Evolutionary conservation across 53 echinoderm and acorn worm species (phyloP).

Genomic region (Hippasteria phrygiana): DNA sequence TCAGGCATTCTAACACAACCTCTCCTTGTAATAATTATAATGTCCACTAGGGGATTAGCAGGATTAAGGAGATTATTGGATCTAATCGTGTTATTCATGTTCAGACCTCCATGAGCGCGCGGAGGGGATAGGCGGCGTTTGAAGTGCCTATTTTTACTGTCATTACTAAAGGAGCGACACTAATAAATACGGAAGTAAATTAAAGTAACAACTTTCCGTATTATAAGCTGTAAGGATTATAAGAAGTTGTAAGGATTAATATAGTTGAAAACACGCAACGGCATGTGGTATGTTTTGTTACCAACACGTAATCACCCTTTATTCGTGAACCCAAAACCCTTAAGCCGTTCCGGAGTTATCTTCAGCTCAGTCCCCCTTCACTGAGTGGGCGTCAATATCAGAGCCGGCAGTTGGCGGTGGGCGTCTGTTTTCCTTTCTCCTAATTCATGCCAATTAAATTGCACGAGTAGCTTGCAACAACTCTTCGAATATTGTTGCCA

Average conservation of each 20-base stretch:
- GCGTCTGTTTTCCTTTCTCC: too few species aligned
- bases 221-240: constrained; percentile 8
- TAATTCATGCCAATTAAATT: too few species aligned
- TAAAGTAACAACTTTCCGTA: not conserved
- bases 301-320: not conserved
- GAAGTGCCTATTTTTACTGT: not conserved
- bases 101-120: not conserved
- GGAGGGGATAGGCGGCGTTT: not conserved
- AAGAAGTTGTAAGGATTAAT: not conserved
- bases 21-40: not conserved
- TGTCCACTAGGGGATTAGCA: not conserved
- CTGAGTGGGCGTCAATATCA: too few species aligned
- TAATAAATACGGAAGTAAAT: constrained; percentile 15
- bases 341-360: not conserved
- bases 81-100: constrained; percentile 1
- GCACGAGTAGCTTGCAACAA: too few species aligned
- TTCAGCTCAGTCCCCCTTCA: too few species aligned
- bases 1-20: not conserved
- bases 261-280: not conserved
- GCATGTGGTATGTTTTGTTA: constrained; percentile 5
- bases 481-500: too few species aligned
- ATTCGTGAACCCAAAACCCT: not conserved
- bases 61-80: constrained; percentile 26
- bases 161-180: not conserved
- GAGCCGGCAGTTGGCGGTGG: too few species aligned